phyloP scores from a whole-genome alignment of 2,888 invertebrate species.

The Agrochola lychnidis region DNA sequence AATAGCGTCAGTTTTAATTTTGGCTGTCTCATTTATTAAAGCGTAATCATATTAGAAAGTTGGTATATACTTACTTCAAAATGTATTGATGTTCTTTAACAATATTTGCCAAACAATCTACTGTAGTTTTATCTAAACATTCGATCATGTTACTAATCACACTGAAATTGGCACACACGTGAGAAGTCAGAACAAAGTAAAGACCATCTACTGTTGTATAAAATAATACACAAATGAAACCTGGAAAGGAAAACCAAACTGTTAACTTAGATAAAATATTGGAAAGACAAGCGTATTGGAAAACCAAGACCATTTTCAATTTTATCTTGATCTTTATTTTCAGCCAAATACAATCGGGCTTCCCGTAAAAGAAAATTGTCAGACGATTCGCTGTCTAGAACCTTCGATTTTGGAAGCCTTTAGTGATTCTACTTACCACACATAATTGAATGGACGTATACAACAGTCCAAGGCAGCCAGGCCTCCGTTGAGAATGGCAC shows the following conservation, averaged over 20 bases:
- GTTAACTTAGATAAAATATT: background rate
- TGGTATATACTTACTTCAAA: conserved; percentile 75
- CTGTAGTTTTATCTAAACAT: conserved; percentile 66
- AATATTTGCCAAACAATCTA: conserved; percentile 69
- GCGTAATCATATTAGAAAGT: background rate
- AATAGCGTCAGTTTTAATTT: background rate
- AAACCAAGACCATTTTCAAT: background rate
- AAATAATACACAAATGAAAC: conserved; percentile 79
- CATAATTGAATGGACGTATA: conserved; percentile 75
- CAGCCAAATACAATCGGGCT: background rate
- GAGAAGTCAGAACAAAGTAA: conserved; percentile 81
- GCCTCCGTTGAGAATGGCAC: conserved; percentile 79
- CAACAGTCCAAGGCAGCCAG: conserved; percentile 77
- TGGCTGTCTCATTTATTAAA: no score
- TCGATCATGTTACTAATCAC: conserved; percentile 77
- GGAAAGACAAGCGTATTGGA: background rate
- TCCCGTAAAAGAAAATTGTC: conserved; percentile 6
- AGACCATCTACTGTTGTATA: conserved; percentile 80
- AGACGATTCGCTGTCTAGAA: background rate
- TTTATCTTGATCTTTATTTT: conserved; percentile 1
- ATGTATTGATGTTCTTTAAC: conserved; percentile 81
- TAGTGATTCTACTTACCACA: conserved; percentile 74
- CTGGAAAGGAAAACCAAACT: conserved; percentile 65
- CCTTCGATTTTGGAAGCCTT: background rate
- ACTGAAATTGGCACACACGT: conserved; percentile 80